These are phyloP conservation scores for Neomonachus schauinslandi DNA, from an alignment of 2,113 vertebrate species.

Conservation along the genomic window DNA sequence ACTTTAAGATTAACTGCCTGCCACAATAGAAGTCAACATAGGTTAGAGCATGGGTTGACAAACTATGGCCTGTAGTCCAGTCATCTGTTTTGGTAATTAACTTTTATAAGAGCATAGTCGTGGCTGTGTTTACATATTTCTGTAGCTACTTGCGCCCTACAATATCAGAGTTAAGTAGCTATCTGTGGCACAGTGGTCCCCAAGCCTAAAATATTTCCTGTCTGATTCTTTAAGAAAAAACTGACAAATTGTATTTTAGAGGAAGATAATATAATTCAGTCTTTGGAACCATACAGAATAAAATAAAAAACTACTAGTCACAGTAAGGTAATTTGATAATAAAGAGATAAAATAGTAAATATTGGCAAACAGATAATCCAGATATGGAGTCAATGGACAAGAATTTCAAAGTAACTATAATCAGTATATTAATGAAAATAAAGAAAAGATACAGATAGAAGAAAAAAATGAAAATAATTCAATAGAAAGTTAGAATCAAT, in stretches of 20 bases:
- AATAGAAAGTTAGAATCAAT: neutral
- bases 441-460: neutral
- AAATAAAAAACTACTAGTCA: neutral
- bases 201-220: neutral
- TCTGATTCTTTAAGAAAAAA: neutral
- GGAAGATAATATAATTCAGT: neutral
- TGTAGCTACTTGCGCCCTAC: neutral
- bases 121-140: neutral
- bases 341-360: neutral
- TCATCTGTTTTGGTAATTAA: neutral
- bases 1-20: neutral
- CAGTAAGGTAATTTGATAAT: neutral
- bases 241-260: neutral
- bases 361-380: neutral
- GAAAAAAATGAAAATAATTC: neutral
- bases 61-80: neutral
- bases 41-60: neutral
- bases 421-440: neutral
- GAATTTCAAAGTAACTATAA: neutral
- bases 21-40: neutral
- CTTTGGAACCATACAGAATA: neutral
- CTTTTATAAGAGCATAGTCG: neutral
- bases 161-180: neutral
- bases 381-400: neutral
- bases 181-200: neutral